phyloP scores from a whole-genome alignment of 2,113 vertebrate genomes.

The Upupa epops region DNA sequence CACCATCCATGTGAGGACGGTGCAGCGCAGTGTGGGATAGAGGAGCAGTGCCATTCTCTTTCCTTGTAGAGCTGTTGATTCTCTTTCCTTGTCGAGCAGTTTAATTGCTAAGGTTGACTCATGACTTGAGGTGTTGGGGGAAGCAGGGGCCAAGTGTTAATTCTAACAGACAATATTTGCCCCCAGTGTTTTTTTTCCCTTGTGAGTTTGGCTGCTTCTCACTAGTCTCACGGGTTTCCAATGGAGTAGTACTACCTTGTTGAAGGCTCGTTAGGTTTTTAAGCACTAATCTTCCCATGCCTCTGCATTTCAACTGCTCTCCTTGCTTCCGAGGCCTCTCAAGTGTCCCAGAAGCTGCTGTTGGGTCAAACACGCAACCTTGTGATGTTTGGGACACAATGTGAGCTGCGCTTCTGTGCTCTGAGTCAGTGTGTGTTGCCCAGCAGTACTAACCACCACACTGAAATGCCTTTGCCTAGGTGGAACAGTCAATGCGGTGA shows the following conservation, averaged over 20 bases:
- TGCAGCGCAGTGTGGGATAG: not conserved
- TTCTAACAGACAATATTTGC: too few relatives aligned
- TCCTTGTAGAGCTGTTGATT: not conserved
- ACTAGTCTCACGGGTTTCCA: not conserved
- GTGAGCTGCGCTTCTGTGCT: not conserved
- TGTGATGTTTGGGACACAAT: not conserved
- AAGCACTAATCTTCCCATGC: not conserved
- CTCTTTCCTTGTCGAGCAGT: too few relatives aligned
- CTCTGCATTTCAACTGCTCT: not conserved
- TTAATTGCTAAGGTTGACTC: not conserved
- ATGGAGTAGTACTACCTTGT: not conserved
- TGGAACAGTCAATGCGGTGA: rapidly evolving
- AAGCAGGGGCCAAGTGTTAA: too few relatives aligned
- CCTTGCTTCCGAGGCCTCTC: not conserved
- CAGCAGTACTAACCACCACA: not conserved
- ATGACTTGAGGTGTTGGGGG: not conserved
- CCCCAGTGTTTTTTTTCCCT: too few relatives aligned
- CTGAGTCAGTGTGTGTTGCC: not conserved
- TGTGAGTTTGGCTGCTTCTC: too few relatives aligned
- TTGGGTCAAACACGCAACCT: not conserved
- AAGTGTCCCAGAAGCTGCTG: not conserved
- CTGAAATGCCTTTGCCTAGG: not conserved
- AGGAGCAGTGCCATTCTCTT: not conserved
- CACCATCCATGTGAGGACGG: not conserved
- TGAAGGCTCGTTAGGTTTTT: not conserved